Evolutionary conservation across 2,888 invertebrate genomes (phyloP).

Genomic region (Cerastis leucographa): DNA sequence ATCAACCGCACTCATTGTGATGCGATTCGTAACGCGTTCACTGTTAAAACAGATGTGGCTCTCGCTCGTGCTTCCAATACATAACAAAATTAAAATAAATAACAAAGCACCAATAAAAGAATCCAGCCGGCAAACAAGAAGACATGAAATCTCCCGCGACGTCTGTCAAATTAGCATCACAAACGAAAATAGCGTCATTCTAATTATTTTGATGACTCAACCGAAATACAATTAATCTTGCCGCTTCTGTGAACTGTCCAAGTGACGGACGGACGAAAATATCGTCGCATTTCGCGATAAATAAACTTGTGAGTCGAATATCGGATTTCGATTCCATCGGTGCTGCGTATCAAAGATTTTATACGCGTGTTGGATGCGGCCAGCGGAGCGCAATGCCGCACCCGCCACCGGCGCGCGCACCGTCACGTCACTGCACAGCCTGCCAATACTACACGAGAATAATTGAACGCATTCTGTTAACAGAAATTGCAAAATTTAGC

Average conservation of each 20-base stretch:
- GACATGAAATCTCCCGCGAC: constrained; percentile 89
- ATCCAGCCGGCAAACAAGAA: constrained; percentile 83
- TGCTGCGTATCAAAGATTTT: constrained; percentile 90
- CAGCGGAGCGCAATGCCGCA: constrained; percentile 83
- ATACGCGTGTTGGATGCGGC: constrained; percentile 81
- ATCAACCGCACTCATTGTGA: constrained; percentile 60
- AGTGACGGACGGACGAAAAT: constrained; percentile 90
- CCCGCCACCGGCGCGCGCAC: constrained; percentile 28
- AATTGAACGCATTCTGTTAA: constrained; percentile 49
- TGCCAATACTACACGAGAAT: constrained; percentile 56
- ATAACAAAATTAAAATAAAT: constrained; percentile 74
- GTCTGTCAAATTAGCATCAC: constrained; percentile 91
- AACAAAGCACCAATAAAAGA: constrained; percentile 87
- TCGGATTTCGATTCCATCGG: constrained; percentile 90
- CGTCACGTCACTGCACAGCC: constrained; percentile 39
- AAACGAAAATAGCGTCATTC: constrained; percentile 91
- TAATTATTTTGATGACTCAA: constrained; percentile 91
- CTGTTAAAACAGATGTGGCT: constrained; percentile 70
- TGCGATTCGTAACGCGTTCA: constrained; percentile 59
- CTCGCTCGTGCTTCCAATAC: constrained; percentile 67
- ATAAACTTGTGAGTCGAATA: constrained; percentile 88
- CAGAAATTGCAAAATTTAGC: constrained; percentile 35
- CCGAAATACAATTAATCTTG: constrained; percentile 91
- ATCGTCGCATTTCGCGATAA: constrained; percentile 90
- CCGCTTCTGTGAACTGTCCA: constrained; percentile 90